Base-by-base conservation (phyloP, 2,888 invertebrate genomes). In the Tetragonisca angustula region DNA sequence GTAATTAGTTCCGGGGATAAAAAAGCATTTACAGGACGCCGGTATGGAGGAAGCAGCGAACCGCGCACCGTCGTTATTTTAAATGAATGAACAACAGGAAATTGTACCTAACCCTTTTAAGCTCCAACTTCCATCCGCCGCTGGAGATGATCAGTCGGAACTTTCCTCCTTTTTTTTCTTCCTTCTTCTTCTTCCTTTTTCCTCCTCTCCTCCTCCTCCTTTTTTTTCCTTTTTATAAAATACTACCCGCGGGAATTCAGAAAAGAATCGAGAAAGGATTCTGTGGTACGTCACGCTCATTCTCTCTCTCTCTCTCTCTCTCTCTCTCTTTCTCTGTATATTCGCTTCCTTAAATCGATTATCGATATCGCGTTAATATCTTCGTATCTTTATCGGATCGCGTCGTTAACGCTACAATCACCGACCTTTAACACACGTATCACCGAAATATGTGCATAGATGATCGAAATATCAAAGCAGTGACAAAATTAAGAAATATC, bases 1-100 rank as follows among this genome's bases (percentile, higher is more conserved):
- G 92, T 94, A 94, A 94, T 94, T 94, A 94, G 94, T 93, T 93
- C 92, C 91, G 91, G 91, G 87, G 89, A 90, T 89, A 90, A 89
- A 89, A 89, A 90, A 93, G 90, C 92, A 92, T 92, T 93, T 93
- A 91, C 90, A 88, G 87, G 83, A 83, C 76, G 86, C 78, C 86
- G 83, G 84, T 79, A 87, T 77, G 86, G 87, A 85, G 87, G 79
- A 87, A 88, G 86, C 80, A 87, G 90, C 84, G 86, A 85, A 87
- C 87, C 76, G 87, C 87, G 88, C 80, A 88, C 88, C 90, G 68
- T 83, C 90, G 92, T 92, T 93, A 92, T 92, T 92, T 90, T 91
- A 91, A 94, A 93, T 92, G 92, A 92, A 93, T 93, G 92, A 93
- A 91, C 91, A 91, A 91, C 91, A 88, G 90, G 89, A 93, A 93